Evolutionary conservation across 92 coral and sea anemone genomes (phyloP).

Genomic region (Epizoanthus illoricatus): DNA sequence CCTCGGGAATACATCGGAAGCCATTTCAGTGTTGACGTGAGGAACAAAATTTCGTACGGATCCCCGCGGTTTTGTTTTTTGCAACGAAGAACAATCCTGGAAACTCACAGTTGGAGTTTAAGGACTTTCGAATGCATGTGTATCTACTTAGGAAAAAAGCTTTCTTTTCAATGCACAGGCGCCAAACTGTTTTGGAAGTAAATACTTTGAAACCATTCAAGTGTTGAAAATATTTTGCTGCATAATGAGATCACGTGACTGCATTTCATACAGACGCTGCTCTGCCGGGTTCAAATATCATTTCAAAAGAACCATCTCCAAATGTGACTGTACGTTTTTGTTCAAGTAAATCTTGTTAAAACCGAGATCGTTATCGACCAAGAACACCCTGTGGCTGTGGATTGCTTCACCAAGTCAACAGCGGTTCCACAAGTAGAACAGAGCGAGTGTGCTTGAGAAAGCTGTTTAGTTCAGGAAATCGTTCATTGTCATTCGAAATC

Average conservation of each 20-base stretch:
- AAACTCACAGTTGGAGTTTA: constrained; percentile 15
- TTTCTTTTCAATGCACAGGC: constrained; percentile 2
- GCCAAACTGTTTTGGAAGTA: background rate
- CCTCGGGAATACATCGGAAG: constrained; percentile 11
- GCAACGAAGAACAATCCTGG: background rate
- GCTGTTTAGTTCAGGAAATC: constrained; percentile 24
- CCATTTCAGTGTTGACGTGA: constrained; percentile 6
- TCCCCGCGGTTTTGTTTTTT: background rate
- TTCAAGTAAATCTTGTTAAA: background rate
- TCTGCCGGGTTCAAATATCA: constrained; percentile 22
- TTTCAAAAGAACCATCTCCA: constrained; percentile 1
- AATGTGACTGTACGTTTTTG: constrained; percentile 1
- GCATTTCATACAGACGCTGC: constrained; percentile 33
- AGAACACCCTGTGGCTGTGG: background rate
- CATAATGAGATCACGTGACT: constrained; percentile 39
- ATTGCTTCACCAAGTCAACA: background rate
- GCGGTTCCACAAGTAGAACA: background rate
- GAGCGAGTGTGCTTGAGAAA: background rate
- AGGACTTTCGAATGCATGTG: background rate
- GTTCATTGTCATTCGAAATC: constrained; percentile 9
- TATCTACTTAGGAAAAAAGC: background rate
- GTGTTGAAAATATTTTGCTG: constrained; percentile 31
- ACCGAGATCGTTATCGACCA: background rate
- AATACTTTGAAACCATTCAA: constrained; percentile 34
- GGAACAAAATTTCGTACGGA: background rate